Percentiles rank a stretch among this genome's conserved stretches.
Conservation (phyloP, 2,888 invertebrate genomes). For the Amphipyra tragopoginis region DNA sequence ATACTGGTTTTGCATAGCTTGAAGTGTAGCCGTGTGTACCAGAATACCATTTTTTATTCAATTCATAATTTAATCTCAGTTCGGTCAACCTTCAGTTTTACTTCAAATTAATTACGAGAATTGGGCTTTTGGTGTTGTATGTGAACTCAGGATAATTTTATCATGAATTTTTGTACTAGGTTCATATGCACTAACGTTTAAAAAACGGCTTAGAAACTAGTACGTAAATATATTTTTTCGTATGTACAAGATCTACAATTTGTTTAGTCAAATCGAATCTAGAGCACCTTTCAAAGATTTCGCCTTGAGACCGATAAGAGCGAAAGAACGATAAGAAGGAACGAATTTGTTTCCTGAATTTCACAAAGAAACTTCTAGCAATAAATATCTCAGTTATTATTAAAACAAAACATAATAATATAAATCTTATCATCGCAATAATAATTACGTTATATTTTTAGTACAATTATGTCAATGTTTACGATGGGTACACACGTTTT, state of each 20-base stretch:
- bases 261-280: conserved; percentile 24
- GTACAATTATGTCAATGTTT: conserved; percentile 44
- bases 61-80: too few relatives aligned
- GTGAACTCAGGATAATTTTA: too few relatives aligned
- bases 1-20: too few relatives aligned
- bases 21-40: too few relatives aligned
- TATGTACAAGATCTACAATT: not conserved
- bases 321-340: conserved; percentile 19
- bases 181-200: too few relatives aligned
- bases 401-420: not conserved
- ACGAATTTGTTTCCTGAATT: conserved; percentile 29
- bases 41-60: too few relatives aligned
- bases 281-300: conserved; percentile 39
- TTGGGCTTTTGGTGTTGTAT: too few relatives aligned
- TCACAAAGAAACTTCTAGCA: conserved; percentile 6
- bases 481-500: conserved; percentile 4
- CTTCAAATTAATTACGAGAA: too few relatives aligned
- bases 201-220: too few relatives aligned
- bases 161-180: too few relatives aligned
- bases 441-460: conserved; percentile 35
- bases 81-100: too few relatives aligned
- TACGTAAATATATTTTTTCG: too few relatives aligned
- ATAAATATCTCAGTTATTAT: not conserved
- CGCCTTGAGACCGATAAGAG: conserved; percentile 44
- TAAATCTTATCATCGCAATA: conserved; percentile 25